Evolutionary conservation across 2,797 vertebrate species (phyloP), one percentile per base, ranked within the genome.

Genomic region (Lutjanus campechanus): DNA sequence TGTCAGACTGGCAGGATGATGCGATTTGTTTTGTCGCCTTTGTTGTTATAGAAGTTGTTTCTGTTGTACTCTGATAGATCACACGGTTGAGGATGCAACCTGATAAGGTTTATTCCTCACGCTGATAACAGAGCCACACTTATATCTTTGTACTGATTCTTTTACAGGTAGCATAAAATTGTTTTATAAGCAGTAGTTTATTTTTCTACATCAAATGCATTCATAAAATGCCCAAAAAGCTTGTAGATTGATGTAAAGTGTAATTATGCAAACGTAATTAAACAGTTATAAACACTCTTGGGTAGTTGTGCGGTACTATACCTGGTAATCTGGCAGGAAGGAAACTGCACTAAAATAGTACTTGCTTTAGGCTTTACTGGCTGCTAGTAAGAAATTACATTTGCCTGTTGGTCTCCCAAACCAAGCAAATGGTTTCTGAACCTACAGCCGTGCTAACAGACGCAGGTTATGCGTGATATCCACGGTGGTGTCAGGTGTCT

Each of bases 401-500:
- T 50, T 36, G 4, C 15, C 8, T 60, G 9, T 56, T 47, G 16
- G 55, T 40, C 43, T 61, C 11, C 2, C 4, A 11, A 11, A 56
- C 3, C 50, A 20, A n/a, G n/a, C n/a, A 17, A 41, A 20, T 17
- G 13, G 36, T 58, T 5, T 22, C 4, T 36, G 46, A 69, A 54
- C 69, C 50, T 50, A n/a, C 41, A 19, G 67, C 20, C 9, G 1
- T 56, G 46, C 55, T 43, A 55, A 43, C 17, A 25, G 79, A 61
- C 17, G 9, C 22, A 16, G 55, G 40, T 41, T 36, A 40, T 46
- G 47, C 50, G 63, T 60, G 54, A 49, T 69, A 63, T 74, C 81
- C 73, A 41, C 55, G 22, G 5, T 44, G 81, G 81, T 81, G 81
- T 84, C 83, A 20, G 59, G n/a, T 86, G 59, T 84, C 65, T 60